These are phyloP conservation scores for Pseudomyrmex flavicornis DNA, from an alignment of 1,140 invertebrate genomes.

Conservation along the genomic window DNA sequence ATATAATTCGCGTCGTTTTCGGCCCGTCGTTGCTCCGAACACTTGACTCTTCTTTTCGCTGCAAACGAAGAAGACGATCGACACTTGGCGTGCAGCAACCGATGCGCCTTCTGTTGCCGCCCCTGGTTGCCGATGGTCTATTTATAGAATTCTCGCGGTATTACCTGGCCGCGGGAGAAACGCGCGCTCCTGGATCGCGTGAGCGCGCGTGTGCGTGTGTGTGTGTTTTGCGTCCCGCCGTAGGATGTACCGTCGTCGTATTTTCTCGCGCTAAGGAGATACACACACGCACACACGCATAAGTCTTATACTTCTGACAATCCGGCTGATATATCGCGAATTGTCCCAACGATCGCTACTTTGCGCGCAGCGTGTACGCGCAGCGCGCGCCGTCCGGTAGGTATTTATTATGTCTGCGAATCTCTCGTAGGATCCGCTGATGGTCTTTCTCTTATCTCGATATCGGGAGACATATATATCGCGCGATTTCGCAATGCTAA, in stretches of 20 bases:
- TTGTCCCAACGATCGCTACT: slow-evolving; percentile 42
- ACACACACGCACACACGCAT: neutral
- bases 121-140: slow-evolving; percentile 70
- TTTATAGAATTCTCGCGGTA: slow-evolving; percentile 81
- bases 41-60: slow-evolving; percentile 66
- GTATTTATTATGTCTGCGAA: slow-evolving; percentile 10
- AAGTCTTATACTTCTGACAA: neutral
- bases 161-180: slow-evolving; percentile 75
- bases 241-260: slow-evolving; percentile 41
- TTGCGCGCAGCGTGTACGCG: slow-evolving; percentile 5
- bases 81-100: slow-evolving; percentile 75
- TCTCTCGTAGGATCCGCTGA: neutral
- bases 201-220: neutral
- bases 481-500: slow-evolving; percentile 6
- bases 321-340: slow-evolving; percentile 32
- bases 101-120: slow-evolving; percentile 58
- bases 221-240: neutral
- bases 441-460: neutral
- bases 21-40: slow-evolving; percentile 53
- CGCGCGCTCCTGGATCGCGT: slow-evolving; percentile 53
- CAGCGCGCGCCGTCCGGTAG: too few relatives aligned
- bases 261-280: slow-evolving; percentile 27
- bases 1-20: slow-evolving; percentile 17
- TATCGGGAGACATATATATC: neutral
- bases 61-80: slow-evolving; percentile 54